phyloP scores from a whole-genome alignment of 1,140 invertebrate genomes.

The Caerostris darwini region DNA sequence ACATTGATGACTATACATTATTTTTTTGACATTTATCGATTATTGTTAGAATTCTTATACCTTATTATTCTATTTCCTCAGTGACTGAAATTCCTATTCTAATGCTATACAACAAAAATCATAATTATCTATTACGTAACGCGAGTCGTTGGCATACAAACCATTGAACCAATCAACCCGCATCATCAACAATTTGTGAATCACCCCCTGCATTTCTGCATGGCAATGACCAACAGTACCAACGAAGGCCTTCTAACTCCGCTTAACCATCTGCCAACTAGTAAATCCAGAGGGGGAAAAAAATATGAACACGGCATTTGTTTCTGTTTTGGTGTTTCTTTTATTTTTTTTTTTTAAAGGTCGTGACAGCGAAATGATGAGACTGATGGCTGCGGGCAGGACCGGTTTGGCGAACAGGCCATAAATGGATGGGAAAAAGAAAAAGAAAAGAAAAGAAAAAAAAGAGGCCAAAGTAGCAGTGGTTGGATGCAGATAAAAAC shows the following conservation, averaged over 20 bases:
- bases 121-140: too few species aligned
- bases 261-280: slow-evolving; percentile 53
- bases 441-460: not conserved
- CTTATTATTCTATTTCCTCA: too few species aligned
- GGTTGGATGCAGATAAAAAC: slow-evolving; percentile 16
- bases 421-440: not conserved
- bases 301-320: slow-evolving; percentile 14
- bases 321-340: slow-evolving; percentile 6
- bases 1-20: too few species aligned
- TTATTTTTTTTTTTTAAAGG: slow-evolving; percentile 41
- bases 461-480: slow-evolving; percentile 50
- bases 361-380: slow-evolving; percentile 68
- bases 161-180: too few species aligned
- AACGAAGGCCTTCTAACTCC: not conserved
- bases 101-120: too few species aligned
- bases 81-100: too few species aligned
- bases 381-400: slow-evolving; percentile 9
- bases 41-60: too few species aligned
- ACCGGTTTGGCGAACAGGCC: slow-evolving; percentile 41
- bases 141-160: too few species aligned
- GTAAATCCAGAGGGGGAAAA: not conserved
- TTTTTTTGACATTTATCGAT: too few species aligned
- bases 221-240: slow-evolving; percentile 27
- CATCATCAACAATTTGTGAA: not conserved
- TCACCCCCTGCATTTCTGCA: not conserved